These are phyloP conservation scores for Matsumurasca onukii DNA, from an alignment of 1,140 invertebrate genomes.

Conservation along the genomic window DNA sequence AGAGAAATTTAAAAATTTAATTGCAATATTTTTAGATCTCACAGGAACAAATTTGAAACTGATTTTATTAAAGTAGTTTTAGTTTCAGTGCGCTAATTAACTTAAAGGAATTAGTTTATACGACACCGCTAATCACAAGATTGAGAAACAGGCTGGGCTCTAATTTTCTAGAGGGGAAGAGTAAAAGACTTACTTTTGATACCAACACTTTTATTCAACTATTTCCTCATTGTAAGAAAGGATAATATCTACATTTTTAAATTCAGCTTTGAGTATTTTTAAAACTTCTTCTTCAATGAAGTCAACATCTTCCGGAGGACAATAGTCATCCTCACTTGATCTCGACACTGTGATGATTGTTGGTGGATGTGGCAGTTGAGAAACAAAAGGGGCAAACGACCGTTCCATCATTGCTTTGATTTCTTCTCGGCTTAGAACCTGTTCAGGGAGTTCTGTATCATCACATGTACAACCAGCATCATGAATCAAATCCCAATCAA, in stretches of 20 bases:
- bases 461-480: conserved; percentile 87
- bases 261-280: conserved; percentile 48
- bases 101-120: too few species aligned
- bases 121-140: too few species aligned
- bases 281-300: conserved; percentile 66
- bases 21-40: too few species aligned
- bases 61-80: too few species aligned
- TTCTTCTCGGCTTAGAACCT: conserved; percentile 69
- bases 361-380: conserved; percentile 62
- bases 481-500: conserved; percentile 77
- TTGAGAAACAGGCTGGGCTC: too few species aligned
- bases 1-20: too few species aligned
- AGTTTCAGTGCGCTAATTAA: too few species aligned
- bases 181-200: too few species aligned
- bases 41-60: too few species aligned
- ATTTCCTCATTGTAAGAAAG: too few species aligned
- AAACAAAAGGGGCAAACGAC: conserved; percentile 60
- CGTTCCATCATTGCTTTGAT: conserved; percentile 60
- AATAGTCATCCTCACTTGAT: conserved; percentile 87
- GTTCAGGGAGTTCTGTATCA: conserved; percentile 75
- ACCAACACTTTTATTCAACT: too few species aligned
- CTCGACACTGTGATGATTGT: conserved; percentile 75
- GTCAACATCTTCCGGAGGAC: conserved; percentile 73
- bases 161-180: too few species aligned
- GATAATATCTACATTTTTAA: conserved; percentile 27